Evolutionary conservation across 2,113 vertebrate genomes (phyloP), one percentile per base, ranked within the genome.

Genomic region (Carollia perspicillata): DNA sequence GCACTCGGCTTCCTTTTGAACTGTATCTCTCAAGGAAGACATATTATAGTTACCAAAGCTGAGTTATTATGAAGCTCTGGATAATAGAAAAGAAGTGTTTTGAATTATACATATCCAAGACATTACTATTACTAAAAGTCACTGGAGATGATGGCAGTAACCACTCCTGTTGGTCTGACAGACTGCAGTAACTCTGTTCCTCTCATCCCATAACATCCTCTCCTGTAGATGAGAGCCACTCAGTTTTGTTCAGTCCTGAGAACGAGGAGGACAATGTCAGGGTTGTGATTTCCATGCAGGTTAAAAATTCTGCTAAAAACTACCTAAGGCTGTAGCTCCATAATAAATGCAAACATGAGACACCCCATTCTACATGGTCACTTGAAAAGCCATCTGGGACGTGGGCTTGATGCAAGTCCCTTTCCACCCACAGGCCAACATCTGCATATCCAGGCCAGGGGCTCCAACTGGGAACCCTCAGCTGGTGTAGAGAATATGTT

Each of bases 51-150:
- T 66, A 93, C 33, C 63, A 94, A 89, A 47, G 16, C 28, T 37
- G 44, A 72, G 44, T 89, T 90, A 74, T 53, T 85, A 89, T 68
- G 28, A 68, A 84, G 16, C 93, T 23, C 33, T 81, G 91, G 81
- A 81, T 78, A 79, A 93, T 94, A 74, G 47, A 28, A 28, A 86
- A 72, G 6, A 68, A 90, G 44, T 7, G 77, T 86, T 95, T 65
- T 84, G 44, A 91, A 95, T 60, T 85, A 0, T 63, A 84, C 94
- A 42, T 58, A 81, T 58, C 23, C 30, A 79, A 95, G 83, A 63
- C 9, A 84, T 78, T 86, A 89, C 72, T 74, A 78, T 71, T 49
- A 93, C 30, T 91, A 79, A 85, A 89, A 93, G 28, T 71, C 83
- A 84, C 78, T 72, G 47, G 35, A 87, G 93, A 89, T 51, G 22